These are phyloP conservation scores for Azorinus chamasolen DNA, from an alignment of 2,888 invertebrate genomes.

Conservation along the genomic window DNA sequence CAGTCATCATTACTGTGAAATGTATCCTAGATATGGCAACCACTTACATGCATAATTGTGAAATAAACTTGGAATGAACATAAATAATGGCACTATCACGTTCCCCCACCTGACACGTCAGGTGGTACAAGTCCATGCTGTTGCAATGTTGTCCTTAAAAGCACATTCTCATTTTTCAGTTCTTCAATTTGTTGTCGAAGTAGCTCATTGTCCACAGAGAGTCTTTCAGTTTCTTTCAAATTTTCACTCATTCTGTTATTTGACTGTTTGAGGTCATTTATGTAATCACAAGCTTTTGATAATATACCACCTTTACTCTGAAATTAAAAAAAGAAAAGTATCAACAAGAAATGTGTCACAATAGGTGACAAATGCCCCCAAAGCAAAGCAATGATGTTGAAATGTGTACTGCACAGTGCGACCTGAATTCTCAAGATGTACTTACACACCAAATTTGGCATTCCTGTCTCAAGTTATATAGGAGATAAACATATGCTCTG, in stretches of 20 bases:
- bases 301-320: conserved; percentile 98
- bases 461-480: too few relatives aligned
- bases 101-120: conserved; percentile 63
- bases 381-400: not conserved
- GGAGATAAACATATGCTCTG: too few relatives aligned
- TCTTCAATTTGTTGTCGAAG: conserved; percentile 91
- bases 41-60: too few relatives aligned
- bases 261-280: conserved; percentile 93
- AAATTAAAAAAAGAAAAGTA: conserved; percentile 43
- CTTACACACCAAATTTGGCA: too few relatives aligned
- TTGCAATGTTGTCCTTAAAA: conserved; percentile 90
- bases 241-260: conserved; percentile 91
- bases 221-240: conserved; percentile 91
- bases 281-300: conserved; percentile 98
- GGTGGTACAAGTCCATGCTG: conserved; percentile 89
- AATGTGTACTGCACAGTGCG: not conserved
- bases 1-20: too few relatives aligned
- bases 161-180: conserved; percentile 92
- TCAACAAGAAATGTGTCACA: too few relatives aligned
- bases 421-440: too few relatives aligned
- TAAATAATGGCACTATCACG: conserved; percentile 4
- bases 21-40: too few relatives aligned
- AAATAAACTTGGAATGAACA: too few relatives aligned
- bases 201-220: conserved; percentile 90
- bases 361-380: too few relatives aligned